Conservation (phyloP, 2,888 invertebrate genomes). For the Choreutis nemorana region DNA sequence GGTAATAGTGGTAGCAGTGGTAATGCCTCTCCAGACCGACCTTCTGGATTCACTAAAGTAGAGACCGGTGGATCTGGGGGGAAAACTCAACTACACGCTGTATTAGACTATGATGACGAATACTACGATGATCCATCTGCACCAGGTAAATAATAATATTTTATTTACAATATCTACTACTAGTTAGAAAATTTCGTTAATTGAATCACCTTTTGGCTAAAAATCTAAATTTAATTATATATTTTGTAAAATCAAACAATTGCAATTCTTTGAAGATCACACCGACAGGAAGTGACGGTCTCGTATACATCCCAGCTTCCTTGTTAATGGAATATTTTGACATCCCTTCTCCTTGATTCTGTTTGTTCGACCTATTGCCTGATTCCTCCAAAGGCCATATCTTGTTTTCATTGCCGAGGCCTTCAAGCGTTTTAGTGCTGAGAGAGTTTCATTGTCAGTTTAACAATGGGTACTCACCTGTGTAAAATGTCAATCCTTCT, state of each 20-base stretch:
- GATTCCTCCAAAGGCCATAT: conserved; percentile 18
- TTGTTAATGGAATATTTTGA: too few relatives aligned
- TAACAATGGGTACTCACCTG: conserved; percentile 32
- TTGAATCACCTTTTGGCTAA: too few relatives aligned
- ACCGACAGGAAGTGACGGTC: too few relatives aligned
- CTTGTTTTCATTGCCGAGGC: conserved; percentile 21
- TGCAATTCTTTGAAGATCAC: too few relatives aligned
- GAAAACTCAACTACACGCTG: conserved; percentile 75
- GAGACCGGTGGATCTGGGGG: conserved; percentile 60
- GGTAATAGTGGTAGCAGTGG: conserved; percentile 30
- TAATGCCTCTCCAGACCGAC: conserved; percentile 55
- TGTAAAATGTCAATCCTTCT: too few relatives aligned
- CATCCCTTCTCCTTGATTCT: too few relatives aligned
- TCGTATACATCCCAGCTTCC: too few relatives aligned
- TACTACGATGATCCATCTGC: conserved; percentile 69
- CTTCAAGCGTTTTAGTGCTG: conserved; percentile 32
- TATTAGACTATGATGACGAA: conserved; percentile 73
- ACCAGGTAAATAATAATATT: conserved; percentile 31
- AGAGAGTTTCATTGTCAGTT: conserved; percentile 33
- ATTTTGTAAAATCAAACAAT: too few relatives aligned
- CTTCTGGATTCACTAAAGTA: conserved; percentile 73
- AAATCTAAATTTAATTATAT: too few relatives aligned
- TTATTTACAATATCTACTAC: background rate
- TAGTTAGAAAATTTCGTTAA: too few relatives aligned
- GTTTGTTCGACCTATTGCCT: conserved; percentile 2